Conservation (phyloP, 2,113 vertebrate species). For the Ictidomys tridecemlineatus region DNA sequence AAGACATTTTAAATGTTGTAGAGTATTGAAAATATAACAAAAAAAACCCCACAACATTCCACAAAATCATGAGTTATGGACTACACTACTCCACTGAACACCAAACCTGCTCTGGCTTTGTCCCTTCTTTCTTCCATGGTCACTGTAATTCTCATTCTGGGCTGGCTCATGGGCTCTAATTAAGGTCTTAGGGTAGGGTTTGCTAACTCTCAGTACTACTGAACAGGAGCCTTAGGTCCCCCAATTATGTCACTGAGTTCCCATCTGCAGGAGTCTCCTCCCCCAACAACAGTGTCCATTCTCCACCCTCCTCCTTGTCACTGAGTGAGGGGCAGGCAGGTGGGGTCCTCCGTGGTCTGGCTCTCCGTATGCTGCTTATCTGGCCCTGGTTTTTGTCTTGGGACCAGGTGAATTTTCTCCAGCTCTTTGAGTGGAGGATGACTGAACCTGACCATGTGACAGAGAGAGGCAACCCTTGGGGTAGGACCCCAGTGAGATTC, state of each 20-base stretch:
- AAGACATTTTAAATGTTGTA: neutral
- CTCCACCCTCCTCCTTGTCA: neutral
- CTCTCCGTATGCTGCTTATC: neutral
- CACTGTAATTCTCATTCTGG: neutral
- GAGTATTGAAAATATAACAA: neutral
- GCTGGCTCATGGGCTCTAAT: neutral
- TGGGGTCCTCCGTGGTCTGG: neutral
- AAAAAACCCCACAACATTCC: neutral
- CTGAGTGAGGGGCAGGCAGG: neutral
- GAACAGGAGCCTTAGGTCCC: neutral
- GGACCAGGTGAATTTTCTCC: neutral
- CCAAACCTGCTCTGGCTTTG: too few species aligned
- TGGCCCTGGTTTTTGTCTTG: neutral
- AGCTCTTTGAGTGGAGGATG: neutral
- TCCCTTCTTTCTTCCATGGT: neutral
- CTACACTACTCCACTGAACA: neutral
- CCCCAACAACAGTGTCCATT: fast-evolving
- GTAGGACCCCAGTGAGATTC: neutral
- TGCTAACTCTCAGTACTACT: neutral
- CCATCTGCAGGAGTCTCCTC: neutral
- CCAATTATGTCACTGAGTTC: neutral
- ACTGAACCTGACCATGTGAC: neutral
- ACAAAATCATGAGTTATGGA: too few species aligned
- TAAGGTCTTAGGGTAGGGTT: neutral
- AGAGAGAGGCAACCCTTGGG: neutral